These are phyloP conservation scores for Ridgeia piscesae DNA, from an alignment of 1,140 invertebrate genomes.

Conservation along the genomic window DNA sequence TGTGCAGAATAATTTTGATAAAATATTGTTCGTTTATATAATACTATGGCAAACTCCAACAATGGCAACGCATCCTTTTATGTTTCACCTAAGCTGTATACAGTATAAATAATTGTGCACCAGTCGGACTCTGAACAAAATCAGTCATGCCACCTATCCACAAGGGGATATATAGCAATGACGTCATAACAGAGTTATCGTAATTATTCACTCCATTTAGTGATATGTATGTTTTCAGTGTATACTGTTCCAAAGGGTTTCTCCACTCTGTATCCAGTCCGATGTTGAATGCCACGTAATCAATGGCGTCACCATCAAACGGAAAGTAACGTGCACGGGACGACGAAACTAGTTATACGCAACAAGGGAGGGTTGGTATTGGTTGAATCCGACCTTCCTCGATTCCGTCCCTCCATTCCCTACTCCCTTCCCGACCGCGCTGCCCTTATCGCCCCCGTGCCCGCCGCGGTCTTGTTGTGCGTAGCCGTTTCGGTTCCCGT, in stretches of 20 bases:
- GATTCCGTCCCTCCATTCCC: background rate
- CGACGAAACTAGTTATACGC: background rate
- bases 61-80: background rate
- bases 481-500: background rate
- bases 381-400: background rate
- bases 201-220: background rate
- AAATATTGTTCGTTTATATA: background rate
- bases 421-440: background rate
- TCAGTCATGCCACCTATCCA: background rate
- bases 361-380: background rate
- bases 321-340: background rate
- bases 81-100: background rate
- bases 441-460: background rate
- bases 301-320: no score
- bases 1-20: background rate
- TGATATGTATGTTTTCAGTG: background rate
- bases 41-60: background rate
- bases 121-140: background rate
- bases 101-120: background rate
- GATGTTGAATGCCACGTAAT: background rate
- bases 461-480: background rate
- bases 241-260: background rate
- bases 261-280: background rate
- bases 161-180: background rate
- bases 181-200: background rate